These are phyloP conservation scores for Anser cygnoides DNA, from an alignment of 2,113 vertebrate species.

Conservation along the genomic window DNA sequence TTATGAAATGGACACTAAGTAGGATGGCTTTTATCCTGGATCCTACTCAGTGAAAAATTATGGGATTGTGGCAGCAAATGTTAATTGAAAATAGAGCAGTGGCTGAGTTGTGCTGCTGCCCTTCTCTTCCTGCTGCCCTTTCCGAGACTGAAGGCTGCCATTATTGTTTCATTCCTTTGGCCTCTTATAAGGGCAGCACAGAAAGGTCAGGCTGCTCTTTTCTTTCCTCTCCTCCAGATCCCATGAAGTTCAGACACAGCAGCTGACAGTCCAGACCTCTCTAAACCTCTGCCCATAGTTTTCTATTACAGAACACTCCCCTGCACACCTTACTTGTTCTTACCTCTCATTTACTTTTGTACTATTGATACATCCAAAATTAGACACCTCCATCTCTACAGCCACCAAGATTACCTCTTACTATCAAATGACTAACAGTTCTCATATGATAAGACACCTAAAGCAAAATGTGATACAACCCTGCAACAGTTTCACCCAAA, in stretches of 20 bases:
- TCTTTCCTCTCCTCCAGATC: not conserved
- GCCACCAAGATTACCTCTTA: not conserved
- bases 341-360: not conserved
- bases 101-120: conserved; percentile 6
- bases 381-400: not conserved
- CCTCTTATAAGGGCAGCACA: conserved; percentile 41
- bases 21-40: conserved; percentile 52
- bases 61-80: conserved; percentile 43
- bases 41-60: conserved; percentile 56
- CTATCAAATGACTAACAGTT: not conserved
- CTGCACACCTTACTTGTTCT: not conserved
- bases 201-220: conserved; percentile 61
- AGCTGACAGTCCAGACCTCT: not conserved
- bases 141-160: conserved; percentile 35
- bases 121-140: conserved; percentile 53
- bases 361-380: not conserved
- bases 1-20: conserved; percentile 53
- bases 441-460: not conserved
- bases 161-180: conserved; percentile 55
- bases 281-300: not conserved
- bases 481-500: not conserved
- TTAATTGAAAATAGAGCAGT: conserved; percentile 51
- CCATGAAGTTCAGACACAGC: not conserved
- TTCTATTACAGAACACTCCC: not conserved
- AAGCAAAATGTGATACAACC: not conserved